These are phyloP conservation scores for Varanus salvator DNA, from an alignment of 2,113 vertebrate genomes.

Conservation along the genomic window DNA sequence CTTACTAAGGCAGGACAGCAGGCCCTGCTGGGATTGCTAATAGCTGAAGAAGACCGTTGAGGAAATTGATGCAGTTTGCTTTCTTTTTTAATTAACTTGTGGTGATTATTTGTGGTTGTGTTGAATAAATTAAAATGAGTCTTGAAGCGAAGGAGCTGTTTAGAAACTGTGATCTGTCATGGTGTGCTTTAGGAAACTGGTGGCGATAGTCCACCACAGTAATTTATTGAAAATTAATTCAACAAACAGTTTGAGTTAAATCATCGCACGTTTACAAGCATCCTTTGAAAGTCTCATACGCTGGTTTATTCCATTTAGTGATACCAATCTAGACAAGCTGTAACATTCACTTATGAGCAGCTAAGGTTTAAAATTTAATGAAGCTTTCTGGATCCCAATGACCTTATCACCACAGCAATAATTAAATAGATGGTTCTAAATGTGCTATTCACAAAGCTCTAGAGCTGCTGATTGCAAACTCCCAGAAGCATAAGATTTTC, in stretches of 20 bases:
- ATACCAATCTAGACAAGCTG: slow-evolving; percentile 8
- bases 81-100: slow-evolving; percentile 28
- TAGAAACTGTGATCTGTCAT: neutral
- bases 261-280: slow-evolving; percentile 12
- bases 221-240: slow-evolving; percentile 19
- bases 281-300: neutral
- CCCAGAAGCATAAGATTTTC: neutral
- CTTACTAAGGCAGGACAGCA: neutral
- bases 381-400: neutral
- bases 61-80: neutral
- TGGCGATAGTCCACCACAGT: neutral
- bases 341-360: slow-evolving; percentile 6
- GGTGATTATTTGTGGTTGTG: neutral
- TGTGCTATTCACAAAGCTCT: neutral
- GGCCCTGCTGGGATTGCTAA: neutral
- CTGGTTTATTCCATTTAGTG: neutral
- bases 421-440: slow-evolving; percentile 27
- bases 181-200: slow-evolving; percentile 9
- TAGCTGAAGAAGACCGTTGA: neutral
- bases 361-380: slow-evolving; percentile 27
- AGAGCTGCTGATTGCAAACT: slow-evolving; percentile 1
- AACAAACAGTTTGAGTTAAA: neutral
- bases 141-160: slow-evolving; percentile 12
- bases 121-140: slow-evolving; percentile 13
- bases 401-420: slow-evolving; percentile 6